Evolutionary conservation across 2,888 invertebrate genomes (phyloP).

Genomic region (Latrodectus elegans): DNA sequence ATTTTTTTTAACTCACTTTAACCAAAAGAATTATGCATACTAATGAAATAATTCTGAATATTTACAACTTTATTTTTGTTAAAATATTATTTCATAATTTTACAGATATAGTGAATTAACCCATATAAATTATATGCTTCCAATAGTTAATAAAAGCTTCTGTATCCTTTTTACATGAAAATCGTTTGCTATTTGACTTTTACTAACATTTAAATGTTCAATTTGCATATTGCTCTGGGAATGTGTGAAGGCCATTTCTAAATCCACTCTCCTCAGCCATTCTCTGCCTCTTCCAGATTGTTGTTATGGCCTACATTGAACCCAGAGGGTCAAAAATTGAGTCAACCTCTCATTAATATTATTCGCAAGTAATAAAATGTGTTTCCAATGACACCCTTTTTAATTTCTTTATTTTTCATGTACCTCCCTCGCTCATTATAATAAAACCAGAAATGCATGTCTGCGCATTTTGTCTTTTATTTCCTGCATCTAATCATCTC

Average conservation of each 20-base stretch:
- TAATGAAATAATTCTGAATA: too few relatives aligned
- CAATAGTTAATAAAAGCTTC: neutral
- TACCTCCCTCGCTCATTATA: neutral
- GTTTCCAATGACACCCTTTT: conserved; percentile 68
- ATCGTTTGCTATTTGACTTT: conserved; percentile 38
- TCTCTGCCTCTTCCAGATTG: conserved; percentile 81
- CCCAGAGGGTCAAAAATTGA: conserved; percentile 89
- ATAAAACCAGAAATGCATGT: neutral
- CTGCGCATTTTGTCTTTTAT: neutral
- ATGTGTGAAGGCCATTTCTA: conserved; percentile 68
- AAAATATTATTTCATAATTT: too few relatives aligned
- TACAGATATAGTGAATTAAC: too few relatives aligned
- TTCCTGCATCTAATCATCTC: conserved; percentile 6
- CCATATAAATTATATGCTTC: too few relatives aligned
- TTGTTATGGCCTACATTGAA: conserved; percentile 89
- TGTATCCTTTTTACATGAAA: conserved; percentile 14
- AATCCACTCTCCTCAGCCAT: conserved; percentile 66
- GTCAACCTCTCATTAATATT: conserved; percentile 90
- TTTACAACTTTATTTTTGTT: too few relatives aligned
- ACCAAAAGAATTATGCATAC: too few relatives aligned
- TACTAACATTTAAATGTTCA: conserved; percentile 42
- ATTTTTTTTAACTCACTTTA: too few relatives aligned
- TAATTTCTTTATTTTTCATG: conserved; percentile 41
- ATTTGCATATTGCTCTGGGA: conserved; percentile 66
- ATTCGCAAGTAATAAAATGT: conserved; percentile 86